phyloP scores from a whole-genome alignment of 1,140 invertebrate genomes.

The Parasteatoda tepidariorum region DNA sequence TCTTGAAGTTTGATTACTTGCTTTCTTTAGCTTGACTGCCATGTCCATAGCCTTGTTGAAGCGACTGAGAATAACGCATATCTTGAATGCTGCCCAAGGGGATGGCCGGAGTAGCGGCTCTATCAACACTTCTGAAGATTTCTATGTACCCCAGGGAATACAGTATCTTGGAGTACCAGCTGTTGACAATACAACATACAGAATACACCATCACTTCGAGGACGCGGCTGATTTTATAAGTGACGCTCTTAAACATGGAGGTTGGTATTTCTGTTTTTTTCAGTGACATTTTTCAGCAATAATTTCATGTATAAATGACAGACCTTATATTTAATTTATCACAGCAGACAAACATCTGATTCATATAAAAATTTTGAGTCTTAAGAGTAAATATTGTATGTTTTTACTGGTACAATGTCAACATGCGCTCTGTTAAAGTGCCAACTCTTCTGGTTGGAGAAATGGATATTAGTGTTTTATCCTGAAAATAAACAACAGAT shows the following conservation, averaged over 20 bases:
- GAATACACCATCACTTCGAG: constrained; percentile 83
- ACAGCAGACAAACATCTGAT: no score
- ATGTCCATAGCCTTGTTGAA: constrained; percentile 65
- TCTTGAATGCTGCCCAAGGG: constrained; percentile 70
- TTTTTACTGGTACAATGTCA: no score
- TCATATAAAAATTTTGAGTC: no score
- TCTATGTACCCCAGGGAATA: constrained; percentile 79
- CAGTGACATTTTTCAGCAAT: no score
- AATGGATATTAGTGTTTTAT: no score
- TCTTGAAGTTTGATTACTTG: no score
- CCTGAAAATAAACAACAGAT: no score
- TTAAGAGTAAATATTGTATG: no score
- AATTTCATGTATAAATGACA: no score
- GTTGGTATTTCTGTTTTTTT: constrained; percentile 62
- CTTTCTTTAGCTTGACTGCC: constrained; percentile 67
- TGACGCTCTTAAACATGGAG: constrained; percentile 74
- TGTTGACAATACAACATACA: constrained; percentile 79
- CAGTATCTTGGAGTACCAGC: constrained; percentile 83
- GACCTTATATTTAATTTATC: no score
- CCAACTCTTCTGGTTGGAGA: no score
- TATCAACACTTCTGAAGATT: constrained; percentile 69
- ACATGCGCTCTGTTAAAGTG: no score
- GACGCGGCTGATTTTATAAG: constrained; percentile 84
- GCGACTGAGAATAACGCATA: constrained; percentile 68
- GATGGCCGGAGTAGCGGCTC: constrained; percentile 65